Evolutionary conservation across 2,888 invertebrate genomes (phyloP).

Genomic region (Apamea crenata): DNA sequence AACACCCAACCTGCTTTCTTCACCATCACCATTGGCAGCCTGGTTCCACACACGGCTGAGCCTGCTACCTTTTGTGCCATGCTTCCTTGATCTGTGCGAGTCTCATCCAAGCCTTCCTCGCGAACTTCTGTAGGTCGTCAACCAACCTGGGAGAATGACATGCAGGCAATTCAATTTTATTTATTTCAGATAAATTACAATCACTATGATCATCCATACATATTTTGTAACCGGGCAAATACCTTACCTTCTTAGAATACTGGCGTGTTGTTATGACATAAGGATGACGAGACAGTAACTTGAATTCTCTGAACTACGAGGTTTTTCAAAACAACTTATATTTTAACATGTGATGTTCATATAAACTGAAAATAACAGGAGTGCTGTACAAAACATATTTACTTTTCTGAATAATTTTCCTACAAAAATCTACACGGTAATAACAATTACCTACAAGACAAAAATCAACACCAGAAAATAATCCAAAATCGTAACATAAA

Average conservation of each 20-base stretch:
- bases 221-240: neutral
- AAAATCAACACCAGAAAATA: conserved; percentile 6
- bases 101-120: too few species aligned
- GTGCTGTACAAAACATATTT: neutral
- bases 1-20: neutral
- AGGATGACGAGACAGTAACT: neutral
- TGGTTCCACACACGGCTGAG: too few species aligned
- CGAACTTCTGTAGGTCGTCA: too few species aligned
- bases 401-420: neutral
- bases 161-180: too few species aligned
- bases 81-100: too few species aligned
- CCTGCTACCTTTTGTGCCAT: too few species aligned
- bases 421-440: neutral
- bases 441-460: neutral
- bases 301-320: neutral
- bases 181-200: too few species aligned
- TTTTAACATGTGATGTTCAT: neutral
- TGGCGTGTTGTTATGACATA: neutral
- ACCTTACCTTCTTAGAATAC: neutral
- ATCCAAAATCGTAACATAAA: conserved; percentile 40
- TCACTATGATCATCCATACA: too few species aligned
- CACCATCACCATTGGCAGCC: too few species aligned
- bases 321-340: too few species aligned
- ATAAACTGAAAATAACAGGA: neutral
- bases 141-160: too few species aligned